phyloP scores from a whole-genome alignment of 1,140 invertebrate species.

The Drosophila willistoni region DNA sequence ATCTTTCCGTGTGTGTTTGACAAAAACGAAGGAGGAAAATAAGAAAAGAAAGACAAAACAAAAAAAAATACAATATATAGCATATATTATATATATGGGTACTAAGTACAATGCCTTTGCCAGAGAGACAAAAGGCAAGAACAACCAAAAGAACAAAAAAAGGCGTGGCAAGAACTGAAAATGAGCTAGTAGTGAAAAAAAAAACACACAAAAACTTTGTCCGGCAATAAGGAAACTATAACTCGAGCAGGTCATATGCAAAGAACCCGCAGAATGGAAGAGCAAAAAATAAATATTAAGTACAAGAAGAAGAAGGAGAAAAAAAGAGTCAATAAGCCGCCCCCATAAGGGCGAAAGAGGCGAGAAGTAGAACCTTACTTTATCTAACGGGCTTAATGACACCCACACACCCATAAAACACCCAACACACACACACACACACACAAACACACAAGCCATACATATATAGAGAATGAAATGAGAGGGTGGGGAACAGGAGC shows the following conservation, averaged over 20 bases:
- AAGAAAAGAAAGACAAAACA: constrained; percentile 17
- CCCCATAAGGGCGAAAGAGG: background rate
- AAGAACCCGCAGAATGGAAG: constrained; percentile 48
- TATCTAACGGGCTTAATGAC: constrained; percentile 75
- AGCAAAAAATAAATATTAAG: constrained; percentile 4
- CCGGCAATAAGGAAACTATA: constrained; percentile 18
- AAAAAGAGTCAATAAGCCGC: constrained; percentile 58
- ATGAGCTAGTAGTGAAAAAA: constrained; percentile 5
- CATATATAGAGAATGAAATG: background rate
- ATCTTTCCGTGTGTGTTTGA: constrained; percentile 43
- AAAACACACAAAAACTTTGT: constrained; percentile 32
- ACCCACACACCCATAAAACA: constrained; percentile 48
- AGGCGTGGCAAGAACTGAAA: constrained; percentile 30
- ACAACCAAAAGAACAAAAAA: background rate
- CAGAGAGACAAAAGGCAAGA: constrained; percentile 17
- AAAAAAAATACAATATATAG: constrained; percentile 9
- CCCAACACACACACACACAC: constrained; percentile 17
- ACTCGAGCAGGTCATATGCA: constrained; percentile 54
- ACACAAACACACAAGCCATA: background rate
- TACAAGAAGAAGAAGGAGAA: constrained; percentile 27
- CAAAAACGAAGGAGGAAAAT: background rate
- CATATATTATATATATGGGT: constrained; percentile 43
- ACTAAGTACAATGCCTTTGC: constrained; percentile 49
- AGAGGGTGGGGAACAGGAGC: too few relatives aligned
- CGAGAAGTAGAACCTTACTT: constrained; percentile 43